Evolutionary conservation across 2,888 invertebrate genomes (phyloP), one percentile per base, ranked within the genome.

Genomic region (Fabriciana adippe): DNA sequence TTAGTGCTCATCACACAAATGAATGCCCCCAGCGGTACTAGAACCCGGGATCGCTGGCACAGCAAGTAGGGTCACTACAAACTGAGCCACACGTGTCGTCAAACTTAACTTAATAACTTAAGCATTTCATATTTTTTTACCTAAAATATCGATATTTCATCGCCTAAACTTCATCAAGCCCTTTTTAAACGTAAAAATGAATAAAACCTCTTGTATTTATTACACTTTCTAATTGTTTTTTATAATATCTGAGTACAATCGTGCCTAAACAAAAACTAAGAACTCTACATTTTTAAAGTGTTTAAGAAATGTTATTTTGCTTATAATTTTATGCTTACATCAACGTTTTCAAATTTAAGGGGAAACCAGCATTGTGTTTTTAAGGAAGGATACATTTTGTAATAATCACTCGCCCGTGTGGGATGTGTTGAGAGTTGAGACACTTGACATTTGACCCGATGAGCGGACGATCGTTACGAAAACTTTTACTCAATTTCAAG

Each of bases 371-470:
- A 41, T 41, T 8, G 35, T 35, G 6, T 35, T 31, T 35, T 35
- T 11, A 41, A 11, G 35, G 35, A 41, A 41, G 35, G 48, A 59
- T 15, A 59, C 11, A 18, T 62, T 41, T 62, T 41, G 41, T 51
- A 62, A 62, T 16, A n/a, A 47, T 48, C 13, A 21, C 48, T 59
- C 26, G 55, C 13, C 3, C 31, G 63, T 55, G 55, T 54, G 63
- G 63, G 63, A 26, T 11, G 55, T 18, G 26, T 45, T 14, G 5
- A 55, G 55, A 54, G 41, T 45, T 63, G 54, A 41, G 35, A 63
- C 62, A 53, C 55, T 41, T 63, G 54, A 63, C 55, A 41, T 55
- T 63, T 63, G 55, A 63, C 63, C 63, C 16, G 59, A 59, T n/a
- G 59, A 26, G 48, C 59, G 31, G 48, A 31, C 59, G 48, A 59